These are phyloP conservation scores for Cryptocheilus praepositus DNA, from an alignment of 2,888 invertebrate species.

Conservation along the genomic window DNA sequence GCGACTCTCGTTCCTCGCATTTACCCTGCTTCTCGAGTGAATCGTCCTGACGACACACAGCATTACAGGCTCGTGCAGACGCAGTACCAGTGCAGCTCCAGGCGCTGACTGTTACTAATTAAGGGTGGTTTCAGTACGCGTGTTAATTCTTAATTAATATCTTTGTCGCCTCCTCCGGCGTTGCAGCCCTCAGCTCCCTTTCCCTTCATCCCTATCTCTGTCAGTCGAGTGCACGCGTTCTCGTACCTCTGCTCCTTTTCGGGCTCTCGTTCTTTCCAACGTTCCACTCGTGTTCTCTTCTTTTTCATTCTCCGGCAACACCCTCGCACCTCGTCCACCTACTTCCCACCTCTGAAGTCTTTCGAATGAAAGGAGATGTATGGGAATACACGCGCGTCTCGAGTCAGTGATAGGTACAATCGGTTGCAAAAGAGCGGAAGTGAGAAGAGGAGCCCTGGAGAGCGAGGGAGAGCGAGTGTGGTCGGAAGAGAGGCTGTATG, in stretches of 20 bases:
- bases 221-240: constrained; percentile 8
- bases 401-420: constrained; percentile 51
- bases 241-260: constrained; percentile 21
- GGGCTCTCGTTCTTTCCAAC: constrained; percentile 25
- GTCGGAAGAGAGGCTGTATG: not conserved
- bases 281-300: constrained; percentile 33
- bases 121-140: constrained; percentile 67
- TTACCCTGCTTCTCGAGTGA: constrained; percentile 50
- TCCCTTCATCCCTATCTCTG: constrained; percentile 13
- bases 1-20: constrained; percentile 31
- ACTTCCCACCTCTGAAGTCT: constrained; percentile 42
- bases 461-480: not conserved
- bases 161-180: constrained; percentile 63
- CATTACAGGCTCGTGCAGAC: constrained; percentile 35
- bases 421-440: constrained; percentile 35
- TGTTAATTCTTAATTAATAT: constrained; percentile 73
- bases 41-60: constrained; percentile 38
- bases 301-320: constrained; percentile 32
- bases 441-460: not conserved
- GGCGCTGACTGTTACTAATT: constrained; percentile 70
- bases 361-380: constrained; percentile 53
- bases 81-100: constrained; percentile 54
- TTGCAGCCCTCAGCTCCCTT: constrained; percentile 43
- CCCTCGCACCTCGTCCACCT: constrained; percentile 43
- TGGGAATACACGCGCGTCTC: constrained; percentile 49